A percentile compares a stretch with the other conserved stretches of the same genome.
phyloP scores from a whole-genome alignment of 2,888 invertebrate species.

The Molorchus minor region DNA sequence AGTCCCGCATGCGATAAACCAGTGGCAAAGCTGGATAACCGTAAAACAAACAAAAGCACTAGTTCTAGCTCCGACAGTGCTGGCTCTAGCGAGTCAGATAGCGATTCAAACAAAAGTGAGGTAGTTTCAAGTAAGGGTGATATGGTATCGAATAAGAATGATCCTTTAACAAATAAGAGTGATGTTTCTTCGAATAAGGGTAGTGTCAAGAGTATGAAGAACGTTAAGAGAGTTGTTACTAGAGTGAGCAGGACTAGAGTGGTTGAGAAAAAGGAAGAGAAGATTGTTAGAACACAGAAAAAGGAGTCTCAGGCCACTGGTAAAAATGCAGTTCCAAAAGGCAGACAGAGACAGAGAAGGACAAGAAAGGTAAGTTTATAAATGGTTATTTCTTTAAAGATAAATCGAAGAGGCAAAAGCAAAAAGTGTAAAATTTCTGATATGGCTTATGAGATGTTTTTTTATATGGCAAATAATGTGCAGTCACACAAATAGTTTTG shows the following conservation, averaged over 20 bases:
- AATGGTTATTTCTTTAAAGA: no score
- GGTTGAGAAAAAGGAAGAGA: constrained; percentile 53
- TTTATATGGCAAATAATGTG: no score
- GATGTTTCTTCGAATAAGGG: constrained; percentile 11
- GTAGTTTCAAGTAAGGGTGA: constrained; percentile 14
- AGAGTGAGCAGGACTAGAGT: constrained; percentile 61
- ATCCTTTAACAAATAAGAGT: constrained; percentile 2
- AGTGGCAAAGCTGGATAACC: constrained; percentile 57
- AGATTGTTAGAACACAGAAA: constrained; percentile 29
- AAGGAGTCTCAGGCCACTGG: constrained; percentile 41
- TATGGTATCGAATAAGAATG: constrained; percentile 23
- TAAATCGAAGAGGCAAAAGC: no score
- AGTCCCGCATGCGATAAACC: constrained; percentile 57
- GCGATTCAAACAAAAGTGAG: constrained; percentile 38
- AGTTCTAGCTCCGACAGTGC: constrained; percentile 64
- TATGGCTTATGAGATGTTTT: no score
- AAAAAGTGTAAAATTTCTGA: no score
- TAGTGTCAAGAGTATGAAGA: constrained; percentile 27
- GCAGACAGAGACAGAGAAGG: constrained; percentile 41
- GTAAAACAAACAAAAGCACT: constrained; percentile 54
- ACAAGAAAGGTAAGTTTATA: constrained; percentile 49
- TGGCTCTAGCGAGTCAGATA: constrained; percentile 63
- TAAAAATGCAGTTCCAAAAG: constrained; percentile 56
- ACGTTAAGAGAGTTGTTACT: constrained; percentile 48
- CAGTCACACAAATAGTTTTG: no score